Percentiles rank a stretch among this genome's conserved stretches.
phyloP scores from a whole-genome alignment of 2,888 invertebrate genomes.

The Lasioglossum malachurum region DNA sequence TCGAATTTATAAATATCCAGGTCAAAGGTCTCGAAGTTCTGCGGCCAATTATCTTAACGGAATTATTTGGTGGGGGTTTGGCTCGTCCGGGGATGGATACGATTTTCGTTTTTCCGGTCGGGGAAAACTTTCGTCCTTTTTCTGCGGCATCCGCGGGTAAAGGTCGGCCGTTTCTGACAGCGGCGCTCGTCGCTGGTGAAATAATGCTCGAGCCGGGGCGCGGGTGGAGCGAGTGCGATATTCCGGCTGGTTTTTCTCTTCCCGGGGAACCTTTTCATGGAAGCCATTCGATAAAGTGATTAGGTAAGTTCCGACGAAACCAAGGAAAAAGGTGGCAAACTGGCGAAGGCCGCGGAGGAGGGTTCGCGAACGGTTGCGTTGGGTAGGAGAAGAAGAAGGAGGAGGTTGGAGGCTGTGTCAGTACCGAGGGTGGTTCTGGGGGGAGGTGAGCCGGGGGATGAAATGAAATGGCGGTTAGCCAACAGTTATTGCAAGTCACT shows the following conservation, averaged over 20 bases:
- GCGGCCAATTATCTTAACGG: conserved; percentile 1
- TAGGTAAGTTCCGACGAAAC: conserved; percentile 72
- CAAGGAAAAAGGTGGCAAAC: conserved; percentile 45
- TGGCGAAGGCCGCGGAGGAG: background rate
- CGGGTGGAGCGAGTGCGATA: conserved; percentile 46
- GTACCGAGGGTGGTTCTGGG: background rate
- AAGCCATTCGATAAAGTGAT: conserved; percentile 78
- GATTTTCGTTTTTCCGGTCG: conserved; percentile 23
- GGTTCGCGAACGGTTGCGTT: background rate
- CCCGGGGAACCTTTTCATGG: conserved; percentile 59
- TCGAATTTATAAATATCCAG: background rate
- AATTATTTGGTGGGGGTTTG: background rate
- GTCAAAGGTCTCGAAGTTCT: background rate
- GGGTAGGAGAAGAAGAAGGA: background rate
- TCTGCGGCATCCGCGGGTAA: conserved; percentile 72
- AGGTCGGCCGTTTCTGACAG: conserved; percentile 66
- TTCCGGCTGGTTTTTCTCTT: conserved; percentile 47
- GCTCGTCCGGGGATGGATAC: background rate
- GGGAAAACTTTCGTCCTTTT: conserved; percentile 67
- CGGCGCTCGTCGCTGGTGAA: conserved; percentile 67
- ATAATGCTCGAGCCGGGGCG: conserved; percentile 70
- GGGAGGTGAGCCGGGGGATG: conserved; percentile 9
- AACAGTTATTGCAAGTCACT: conserved; percentile 70
- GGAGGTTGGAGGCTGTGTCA: background rate
- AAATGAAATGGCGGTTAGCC: conserved; percentile 67